phyloP scores from a whole-genome alignment of 2,797 vertebrate genomes.

The Apodemus agrarius region DNA sequence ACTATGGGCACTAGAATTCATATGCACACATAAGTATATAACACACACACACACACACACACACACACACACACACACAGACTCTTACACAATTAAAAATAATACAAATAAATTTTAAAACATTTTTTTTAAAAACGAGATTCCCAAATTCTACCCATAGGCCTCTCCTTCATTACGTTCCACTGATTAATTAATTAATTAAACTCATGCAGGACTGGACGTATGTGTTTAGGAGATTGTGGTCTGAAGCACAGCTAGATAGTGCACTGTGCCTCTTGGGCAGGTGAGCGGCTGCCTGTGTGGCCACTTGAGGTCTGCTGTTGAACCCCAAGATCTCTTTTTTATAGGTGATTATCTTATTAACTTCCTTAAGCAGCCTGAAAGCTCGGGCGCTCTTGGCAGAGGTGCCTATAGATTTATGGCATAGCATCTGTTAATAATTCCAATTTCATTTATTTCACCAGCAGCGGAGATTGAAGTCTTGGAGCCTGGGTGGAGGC shows the following conservation, averaged over 20 bases:
- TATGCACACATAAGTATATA: neutral
- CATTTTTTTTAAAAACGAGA: neutral
- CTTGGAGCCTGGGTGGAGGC: slow-evolving; percentile 40
- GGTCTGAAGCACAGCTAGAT: neutral
- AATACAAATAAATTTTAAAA: neutral
- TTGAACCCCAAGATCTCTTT: neutral
- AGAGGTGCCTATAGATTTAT: slow-evolving; percentile 34
- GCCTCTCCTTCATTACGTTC: neutral
- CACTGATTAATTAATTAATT: neutral
- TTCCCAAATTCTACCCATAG: neutral
- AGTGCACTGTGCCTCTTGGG: neutral
- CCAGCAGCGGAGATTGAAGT: slow-evolving; percentile 35
- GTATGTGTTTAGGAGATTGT: neutral
- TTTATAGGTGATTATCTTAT: slow-evolving; percentile 42
- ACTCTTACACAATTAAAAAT: neutral
- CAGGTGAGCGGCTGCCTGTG: neutral
- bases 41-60: neutral
- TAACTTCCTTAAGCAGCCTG: slow-evolving; percentile 16
- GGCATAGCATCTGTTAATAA: slow-evolving; percentile 35
- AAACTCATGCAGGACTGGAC: neutral
- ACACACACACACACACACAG: too few relatives aligned
- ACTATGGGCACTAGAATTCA: neutral
- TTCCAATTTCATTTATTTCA: slow-evolving; percentile 55
- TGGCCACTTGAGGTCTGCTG: neutral
- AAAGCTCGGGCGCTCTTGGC: neutral